Percentiles rank a stretch among this genome's conserved stretches.
Conservation (phyloP, 2,113 vertebrate genomes). For the Chelonoidis abingdonii region DNA sequence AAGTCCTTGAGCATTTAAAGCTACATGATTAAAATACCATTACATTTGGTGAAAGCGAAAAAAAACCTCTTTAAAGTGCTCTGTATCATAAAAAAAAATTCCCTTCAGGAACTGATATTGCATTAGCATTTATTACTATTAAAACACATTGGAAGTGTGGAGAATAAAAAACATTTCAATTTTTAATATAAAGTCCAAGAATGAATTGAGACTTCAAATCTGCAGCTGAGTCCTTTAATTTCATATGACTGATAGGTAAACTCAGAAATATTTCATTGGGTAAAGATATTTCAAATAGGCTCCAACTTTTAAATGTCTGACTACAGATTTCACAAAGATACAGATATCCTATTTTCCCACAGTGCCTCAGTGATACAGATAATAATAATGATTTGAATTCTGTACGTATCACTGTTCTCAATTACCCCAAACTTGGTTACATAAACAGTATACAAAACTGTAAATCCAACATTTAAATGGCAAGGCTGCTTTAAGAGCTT, state of each 20-base stretch:
- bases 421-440: background rate
- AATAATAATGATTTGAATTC: background rate
- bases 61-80: slow-evolving; percentile 41
- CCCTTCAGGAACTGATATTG: slow-evolving; percentile 35
- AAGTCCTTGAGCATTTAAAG: slow-evolving; percentile 64
- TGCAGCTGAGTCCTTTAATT: background rate
- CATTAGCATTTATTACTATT: slow-evolving; percentile 54
- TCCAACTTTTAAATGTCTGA: background rate
- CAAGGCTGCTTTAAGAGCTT: background rate
- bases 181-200: slow-evolving; percentile 9
- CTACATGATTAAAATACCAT: slow-evolving; percentile 70
- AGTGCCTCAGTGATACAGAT: background rate
- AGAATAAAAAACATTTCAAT: slow-evolving; percentile 31
- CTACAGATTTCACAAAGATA: fast-evolving
- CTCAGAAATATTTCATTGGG: background rate
- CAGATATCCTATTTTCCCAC: background rate
- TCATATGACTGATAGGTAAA: background rate
- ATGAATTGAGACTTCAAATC: slow-evolving; percentile 2
- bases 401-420: background rate
- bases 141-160: slow-evolving; percentile 34
- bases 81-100: slow-evolving; percentile 2
- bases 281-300: background rate
- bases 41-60: slow-evolving; percentile 20
- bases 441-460: background rate
- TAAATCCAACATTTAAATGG: background rate